Conservation (phyloP, 2,888 invertebrate genomes). For the Drosophila emarginata region DNA sequence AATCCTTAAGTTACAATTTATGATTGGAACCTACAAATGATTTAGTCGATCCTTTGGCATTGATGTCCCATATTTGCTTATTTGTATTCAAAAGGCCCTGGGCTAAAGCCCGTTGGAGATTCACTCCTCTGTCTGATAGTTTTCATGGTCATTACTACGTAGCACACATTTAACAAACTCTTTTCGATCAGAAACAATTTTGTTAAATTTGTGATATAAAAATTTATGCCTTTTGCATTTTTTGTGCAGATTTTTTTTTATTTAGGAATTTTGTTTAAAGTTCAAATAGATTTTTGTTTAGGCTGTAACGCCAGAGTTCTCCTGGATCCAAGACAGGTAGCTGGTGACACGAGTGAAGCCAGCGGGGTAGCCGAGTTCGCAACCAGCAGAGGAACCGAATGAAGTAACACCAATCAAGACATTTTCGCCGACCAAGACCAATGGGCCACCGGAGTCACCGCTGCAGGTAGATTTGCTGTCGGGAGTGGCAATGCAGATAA, state of each 20-base stretch:
- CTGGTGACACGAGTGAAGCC: conserved; percentile 68
- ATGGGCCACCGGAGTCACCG: conserved; percentile 80
- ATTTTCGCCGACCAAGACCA: conserved; percentile 44
- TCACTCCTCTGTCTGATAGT: too few relatives aligned
- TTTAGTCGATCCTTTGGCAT: too few relatives aligned
- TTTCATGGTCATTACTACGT: too few relatives aligned
- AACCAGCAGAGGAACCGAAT: conserved; percentile 59
- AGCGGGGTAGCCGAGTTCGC: conserved; percentile 58
- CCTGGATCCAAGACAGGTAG: conserved; percentile 68
- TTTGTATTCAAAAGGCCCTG: too few relatives aligned
- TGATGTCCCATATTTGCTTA: too few relatives aligned
- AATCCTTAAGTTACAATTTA: too few relatives aligned
- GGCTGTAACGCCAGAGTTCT: conserved; percentile 48
- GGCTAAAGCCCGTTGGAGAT: too few relatives aligned
- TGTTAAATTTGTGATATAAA: too few relatives aligned
- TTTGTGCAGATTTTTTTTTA: background rate
- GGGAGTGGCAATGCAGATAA: conserved; percentile 68
- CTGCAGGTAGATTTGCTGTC: conserved; percentile 62
- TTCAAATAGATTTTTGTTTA: background rate
- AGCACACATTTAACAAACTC: too few relatives aligned
- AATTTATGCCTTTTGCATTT: background rate
- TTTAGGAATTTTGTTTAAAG: background rate
- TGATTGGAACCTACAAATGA: too few relatives aligned
- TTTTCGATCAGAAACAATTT: too few relatives aligned
- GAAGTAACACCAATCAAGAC: conserved; percentile 74